Base-by-base conservation (phyloP, 2,113 vertebrate species). In the Pseudorectes ferrugineus region DNA sequence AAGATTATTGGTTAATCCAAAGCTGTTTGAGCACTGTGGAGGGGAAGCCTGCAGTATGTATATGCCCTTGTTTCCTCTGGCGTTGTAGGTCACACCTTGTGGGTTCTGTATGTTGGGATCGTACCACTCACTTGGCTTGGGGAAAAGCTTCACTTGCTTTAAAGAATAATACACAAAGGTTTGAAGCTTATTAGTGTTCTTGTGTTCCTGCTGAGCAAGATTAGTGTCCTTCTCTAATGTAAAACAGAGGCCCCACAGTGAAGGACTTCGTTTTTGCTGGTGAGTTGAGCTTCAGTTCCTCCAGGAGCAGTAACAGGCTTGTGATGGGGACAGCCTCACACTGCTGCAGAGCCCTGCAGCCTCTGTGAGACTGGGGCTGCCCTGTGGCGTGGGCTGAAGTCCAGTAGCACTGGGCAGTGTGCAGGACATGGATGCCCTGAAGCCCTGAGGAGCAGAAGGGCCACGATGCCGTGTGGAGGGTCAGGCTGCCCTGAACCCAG, bases 181-280 rank as follows among this genome's bases (percentile, higher is more conserved):
- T 5, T n/a, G n/a, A 96, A 95, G 94, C 92, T 95, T 93, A 91
- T 96, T 96, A 96, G 54, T 82, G 83, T 91, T 57, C 85, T 93
- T 89, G 46, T 92, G 75, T 81, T 88, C 38, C 61, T 4, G 5
- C 91, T 94, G 85, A 85, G 87, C 42, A 40, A 95, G 97, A 96
- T 97, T 96, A 96, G 78, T 67, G 91, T 79, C 91, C 52, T 90
- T 92, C 55, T 85, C 38, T 90, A 62, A 62, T 25, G 46, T 92
- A 77, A 88, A 93, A 49, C 46, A 88, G 92, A 95, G 88, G 26
- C 75, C 96, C 51, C 72, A 88, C 78, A 93, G 46, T 76, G 59
- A 83, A 80, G 85, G 88, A 90, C 88, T 94, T 95, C 92, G 71
- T 58, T 92, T 93, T 83, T 73, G 49, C 77, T 54, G 67, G 52